phyloP scores from a whole-genome alignment of 1,140 invertebrate species.

The Lanistes nyassanus region DNA sequence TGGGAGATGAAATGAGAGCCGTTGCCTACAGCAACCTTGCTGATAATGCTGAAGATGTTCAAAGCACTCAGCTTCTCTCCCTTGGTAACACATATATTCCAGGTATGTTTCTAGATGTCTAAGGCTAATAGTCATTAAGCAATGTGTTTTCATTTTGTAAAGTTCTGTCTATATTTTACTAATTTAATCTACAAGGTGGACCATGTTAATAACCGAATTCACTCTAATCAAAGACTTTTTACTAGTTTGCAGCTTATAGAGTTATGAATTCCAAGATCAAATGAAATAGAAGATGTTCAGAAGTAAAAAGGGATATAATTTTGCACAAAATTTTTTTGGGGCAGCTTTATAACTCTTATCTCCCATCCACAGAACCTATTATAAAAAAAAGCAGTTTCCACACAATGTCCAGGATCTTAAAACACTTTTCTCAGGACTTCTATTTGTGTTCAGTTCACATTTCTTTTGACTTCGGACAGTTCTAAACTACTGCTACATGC shows the following conservation, averaged over 20 bases:
- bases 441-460: no score
- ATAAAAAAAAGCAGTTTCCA: no score
- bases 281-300: background rate
- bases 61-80: slow-evolving; percentile 32
- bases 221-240: no score
- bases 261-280: background rate
- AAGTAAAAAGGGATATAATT: no score
- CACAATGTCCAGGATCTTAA: no score
- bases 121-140: background rate
- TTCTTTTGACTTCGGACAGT: no score
- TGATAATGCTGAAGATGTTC: slow-evolving; percentile 27
- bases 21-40: slow-evolving; percentile 26
- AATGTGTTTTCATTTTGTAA: background rate
- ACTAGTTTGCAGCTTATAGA: background rate
- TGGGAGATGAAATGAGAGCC: slow-evolving; percentile 29
- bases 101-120: background rate
- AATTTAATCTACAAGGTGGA: background rate
- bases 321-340: no score
- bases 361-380: no score
- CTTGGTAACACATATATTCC: slow-evolving; percentile 21
- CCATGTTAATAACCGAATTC: no score
- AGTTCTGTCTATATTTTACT: background rate
- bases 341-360: no score
- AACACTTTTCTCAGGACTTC: no score
- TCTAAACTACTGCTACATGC: no score